Conservation (phyloP, 1,140 invertebrate genomes). For the Papilio helenus region DNA sequence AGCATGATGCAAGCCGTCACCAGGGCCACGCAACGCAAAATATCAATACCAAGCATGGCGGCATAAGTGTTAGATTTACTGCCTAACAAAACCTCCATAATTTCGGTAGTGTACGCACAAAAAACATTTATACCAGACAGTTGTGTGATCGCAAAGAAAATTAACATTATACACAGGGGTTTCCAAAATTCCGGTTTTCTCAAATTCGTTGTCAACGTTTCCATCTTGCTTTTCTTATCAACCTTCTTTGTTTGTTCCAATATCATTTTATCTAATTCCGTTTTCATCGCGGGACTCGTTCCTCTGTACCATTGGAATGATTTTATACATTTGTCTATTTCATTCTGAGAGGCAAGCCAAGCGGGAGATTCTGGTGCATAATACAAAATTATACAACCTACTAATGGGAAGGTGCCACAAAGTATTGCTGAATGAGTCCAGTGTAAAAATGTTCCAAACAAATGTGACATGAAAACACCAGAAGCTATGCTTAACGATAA, state of each 20-base stretch:
- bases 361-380: conserved; percentile 88
- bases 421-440: conserved; percentile 84
- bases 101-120: conserved; percentile 88
- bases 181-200: conserved; percentile 83
- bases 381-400: conserved; percentile 78
- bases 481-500: conserved; percentile 83
- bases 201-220: conserved; percentile 66
- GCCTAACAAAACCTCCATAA: conserved; percentile 83
- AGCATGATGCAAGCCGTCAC: conserved; percentile 84
- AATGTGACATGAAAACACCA: conserved; percentile 84
- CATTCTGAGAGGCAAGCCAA: conserved; percentile 85
- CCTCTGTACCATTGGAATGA: conserved; percentile 84
- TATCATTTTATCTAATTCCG: conserved; percentile 81
- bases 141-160: conserved; percentile 85
- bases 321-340: conserved; percentile 78
- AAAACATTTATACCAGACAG: conserved; percentile 87
- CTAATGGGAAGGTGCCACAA: conserved; percentile 81
- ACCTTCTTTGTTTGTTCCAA: conserved; percentile 67
- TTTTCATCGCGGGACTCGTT: conserved; percentile 68
- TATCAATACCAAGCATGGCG: conserved; percentile 87
- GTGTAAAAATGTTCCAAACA: conserved; percentile 84
- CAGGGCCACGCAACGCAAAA: conserved; percentile 85
- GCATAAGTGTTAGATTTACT: conserved; percentile 81
- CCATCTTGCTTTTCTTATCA: conserved; percentile 60
- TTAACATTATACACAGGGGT: conserved; percentile 84